Conservation (phyloP, 2,113 vertebrate species). For the Sinocyclocheilus rhinocerous region DNA sequence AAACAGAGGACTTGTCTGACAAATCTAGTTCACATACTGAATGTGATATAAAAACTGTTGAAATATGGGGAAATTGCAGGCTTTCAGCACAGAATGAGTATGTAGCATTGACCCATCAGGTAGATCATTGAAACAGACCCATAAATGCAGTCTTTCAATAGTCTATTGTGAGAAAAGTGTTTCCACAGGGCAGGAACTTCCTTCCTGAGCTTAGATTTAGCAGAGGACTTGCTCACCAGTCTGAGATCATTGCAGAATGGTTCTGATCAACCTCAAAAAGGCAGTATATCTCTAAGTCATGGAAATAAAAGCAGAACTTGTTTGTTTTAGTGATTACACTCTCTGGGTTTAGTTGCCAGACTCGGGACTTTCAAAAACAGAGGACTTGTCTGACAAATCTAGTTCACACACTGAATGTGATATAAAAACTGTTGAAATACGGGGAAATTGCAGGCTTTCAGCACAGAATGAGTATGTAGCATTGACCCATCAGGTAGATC, state of each 20-base stretch:
- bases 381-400: background rate
- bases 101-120: background rate
- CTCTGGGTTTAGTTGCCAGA: background rate
- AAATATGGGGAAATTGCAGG: background rate
- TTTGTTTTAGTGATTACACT: background rate
- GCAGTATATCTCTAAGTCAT: background rate
- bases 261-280: background rate
- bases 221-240: background rate
- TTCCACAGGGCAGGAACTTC: slow-evolving; percentile 45
- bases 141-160: slow-evolving; percentile 12
- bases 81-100: slow-evolving; percentile 11
- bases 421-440: slow-evolving; percentile 2
- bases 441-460: slow-evolving; percentile 28
- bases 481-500: background rate
- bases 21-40: slow-evolving; percentile 4
- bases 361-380: background rate
- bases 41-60: slow-evolving; percentile 9
- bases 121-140: background rate
- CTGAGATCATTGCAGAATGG: background rate
- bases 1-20: background rate
- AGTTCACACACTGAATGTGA: slow-evolving; percentile 1
- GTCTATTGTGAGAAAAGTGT: slow-evolving; percentile 43
- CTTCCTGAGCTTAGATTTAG: slow-evolving; percentile 39
- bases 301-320: background rate
- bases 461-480: background rate